A percentile compares a stretch with the other conserved stretches of the same genome.
Evolutionary conservation across 2,797 vertebrate genomes (phyloP).

Genomic region (Premnoplex brunnescens): DNA sequence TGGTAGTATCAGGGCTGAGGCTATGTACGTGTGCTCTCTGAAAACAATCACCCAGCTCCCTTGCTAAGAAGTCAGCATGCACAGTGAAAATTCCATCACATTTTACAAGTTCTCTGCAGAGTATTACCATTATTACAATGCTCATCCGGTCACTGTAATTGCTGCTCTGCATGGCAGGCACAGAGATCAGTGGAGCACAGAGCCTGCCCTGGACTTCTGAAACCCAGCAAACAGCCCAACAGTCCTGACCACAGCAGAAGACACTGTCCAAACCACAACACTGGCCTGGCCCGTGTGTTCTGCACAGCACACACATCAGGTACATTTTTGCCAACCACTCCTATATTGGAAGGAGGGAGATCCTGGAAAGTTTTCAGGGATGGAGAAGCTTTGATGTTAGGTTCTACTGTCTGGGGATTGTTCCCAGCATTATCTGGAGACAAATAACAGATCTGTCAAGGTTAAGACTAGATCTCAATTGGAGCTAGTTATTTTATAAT

Average conservation of each 20-base stretch:
- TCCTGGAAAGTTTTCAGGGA: neutral
- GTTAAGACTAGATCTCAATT: neutral
- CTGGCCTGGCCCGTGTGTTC: neutral
- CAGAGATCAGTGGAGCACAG: neutral
- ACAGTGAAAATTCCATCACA: neutral
- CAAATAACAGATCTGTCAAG: neutral
- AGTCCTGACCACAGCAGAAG: neutral
- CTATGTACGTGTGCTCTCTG: neutral
- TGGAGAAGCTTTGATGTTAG: neutral
- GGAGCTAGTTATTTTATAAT: neutral
- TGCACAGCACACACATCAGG: neutral
- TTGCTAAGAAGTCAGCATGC: neutral
- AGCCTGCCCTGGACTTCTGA: neutral
- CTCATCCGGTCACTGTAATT: neutral
- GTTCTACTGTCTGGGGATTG: neutral
- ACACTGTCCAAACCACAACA: neutral
- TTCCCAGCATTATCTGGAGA: neutral
- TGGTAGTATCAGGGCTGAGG: neutral
- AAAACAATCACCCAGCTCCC: neutral
- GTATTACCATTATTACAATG: neutral
- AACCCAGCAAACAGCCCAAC: neutral
- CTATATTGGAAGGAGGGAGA: neutral
- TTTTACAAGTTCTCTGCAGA: constrained; percentile 28
- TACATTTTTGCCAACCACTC: neutral
- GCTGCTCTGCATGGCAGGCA: neutral